These are phyloP conservation scores for Eulemur albifrons DNA, from an alignment of 2,797 vertebrate species.

Conservation along the genomic window DNA sequence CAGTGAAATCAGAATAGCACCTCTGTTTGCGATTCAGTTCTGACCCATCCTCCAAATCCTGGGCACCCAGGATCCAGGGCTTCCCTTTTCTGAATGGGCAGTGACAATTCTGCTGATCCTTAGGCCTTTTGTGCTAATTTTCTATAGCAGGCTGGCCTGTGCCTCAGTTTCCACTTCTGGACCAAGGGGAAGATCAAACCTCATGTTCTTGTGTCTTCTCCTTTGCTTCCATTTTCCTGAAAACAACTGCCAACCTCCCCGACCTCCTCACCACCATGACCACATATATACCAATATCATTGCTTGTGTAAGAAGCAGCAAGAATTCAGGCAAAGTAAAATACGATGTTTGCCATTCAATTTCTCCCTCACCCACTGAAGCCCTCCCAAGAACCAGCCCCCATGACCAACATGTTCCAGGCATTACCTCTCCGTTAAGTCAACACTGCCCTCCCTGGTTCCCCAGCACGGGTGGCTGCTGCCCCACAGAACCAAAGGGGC, in stretches of 20 bases:
- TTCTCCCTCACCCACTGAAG: not conserved
- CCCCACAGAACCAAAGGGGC: not conserved
- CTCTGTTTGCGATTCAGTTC: not conserved
- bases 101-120: not conserved
- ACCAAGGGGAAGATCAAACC: not conserved
- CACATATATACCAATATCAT: not conserved
- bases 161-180: not conserved
- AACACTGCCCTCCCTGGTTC: not conserved
- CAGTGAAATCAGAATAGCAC: not conserved
- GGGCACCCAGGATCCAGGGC: not conserved
- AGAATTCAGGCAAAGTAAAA: not conserved
- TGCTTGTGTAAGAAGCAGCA: not conserved
- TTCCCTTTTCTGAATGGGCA: not conserved
- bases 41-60: not conserved
- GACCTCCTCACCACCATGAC: not conserved
- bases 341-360: not conserved
- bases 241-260: not conserved
- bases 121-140: not conserved
- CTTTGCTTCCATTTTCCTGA: not conserved
- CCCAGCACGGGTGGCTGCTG: fast-evolving
- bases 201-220: not conserved
- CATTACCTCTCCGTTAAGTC: not conserved
- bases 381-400: not conserved
- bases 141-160: not conserved
- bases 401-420: not conserved